Percentiles rank a stretch among this genome's conserved stretches.
Evolutionary conservation across 2,797 vertebrate genomes (phyloP).

Genomic region (Trachurus trachurus): DNA sequence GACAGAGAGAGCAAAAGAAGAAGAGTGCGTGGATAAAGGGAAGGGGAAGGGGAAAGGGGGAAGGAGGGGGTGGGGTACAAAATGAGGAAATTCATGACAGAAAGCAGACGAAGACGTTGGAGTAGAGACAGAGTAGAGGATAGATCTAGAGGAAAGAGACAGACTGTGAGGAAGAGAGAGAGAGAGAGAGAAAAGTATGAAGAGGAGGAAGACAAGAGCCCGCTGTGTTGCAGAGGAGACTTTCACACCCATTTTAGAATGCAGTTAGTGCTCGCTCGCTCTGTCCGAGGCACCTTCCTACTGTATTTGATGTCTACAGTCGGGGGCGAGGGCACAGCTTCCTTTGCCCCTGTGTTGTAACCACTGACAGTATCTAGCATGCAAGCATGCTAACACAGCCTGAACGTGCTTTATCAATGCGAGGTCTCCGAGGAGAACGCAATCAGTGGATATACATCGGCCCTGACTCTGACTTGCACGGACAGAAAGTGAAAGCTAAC

Average conservation of each 20-base stretch:
- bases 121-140: slow-evolving; percentile 42
- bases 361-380: slow-evolving; percentile 23
- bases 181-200: slow-evolving; percentile 36
- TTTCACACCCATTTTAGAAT: slow-evolving; percentile 72
- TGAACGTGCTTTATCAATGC: slow-evolving; percentile 4
- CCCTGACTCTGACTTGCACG: slow-evolving; percentile 8
- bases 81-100: slow-evolving; percentile 75
- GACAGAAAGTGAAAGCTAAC: slow-evolving; percentile 25
- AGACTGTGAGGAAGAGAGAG: slow-evolving; percentile 23
- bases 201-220: slow-evolving; percentile 61
- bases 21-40: slow-evolving; percentile 53
- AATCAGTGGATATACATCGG: slow-evolving; percentile 30
- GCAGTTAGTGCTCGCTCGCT: slow-evolving; percentile 54
- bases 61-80: slow-evolving; percentile 22
- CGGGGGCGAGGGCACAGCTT: slow-evolving; percentile 15
- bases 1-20: slow-evolving; percentile 61
- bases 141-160: slow-evolving; percentile 37
- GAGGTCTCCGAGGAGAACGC: slow-evolving; percentile 13
- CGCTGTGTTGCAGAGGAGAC: slow-evolving; percentile 72
- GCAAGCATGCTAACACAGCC: slow-evolving; percentile 28
- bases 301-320: slow-evolving; percentile 50
- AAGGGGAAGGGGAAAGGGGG: slow-evolving; percentile 3
- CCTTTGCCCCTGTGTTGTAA: slow-evolving; percentile 20
- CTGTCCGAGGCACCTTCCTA: slow-evolving; percentile 43
- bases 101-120: slow-evolving; percentile 71